phyloP scores from a whole-genome alignment of 2,888 invertebrate species.

The Empis stercorea region DNA sequence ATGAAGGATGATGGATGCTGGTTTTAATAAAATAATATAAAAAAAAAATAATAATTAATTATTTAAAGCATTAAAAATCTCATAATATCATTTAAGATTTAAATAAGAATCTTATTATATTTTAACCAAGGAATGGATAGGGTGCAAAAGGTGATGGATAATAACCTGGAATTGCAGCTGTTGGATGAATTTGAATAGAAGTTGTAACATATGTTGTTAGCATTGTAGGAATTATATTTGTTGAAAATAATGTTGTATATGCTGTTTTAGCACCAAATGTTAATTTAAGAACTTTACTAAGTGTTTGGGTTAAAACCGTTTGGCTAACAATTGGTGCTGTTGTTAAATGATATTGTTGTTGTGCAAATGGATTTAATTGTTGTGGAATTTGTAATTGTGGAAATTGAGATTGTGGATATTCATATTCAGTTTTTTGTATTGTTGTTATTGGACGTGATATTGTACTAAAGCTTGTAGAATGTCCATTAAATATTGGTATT shows the following conservation, averaged over 20 bases:
- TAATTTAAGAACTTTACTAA: slow-evolving; percentile 69
- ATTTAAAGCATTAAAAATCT: too few relatives aligned
- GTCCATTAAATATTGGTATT: slow-evolving; percentile 63
- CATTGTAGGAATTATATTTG: slow-evolving; percentile 67
- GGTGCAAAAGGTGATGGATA: slow-evolving; percentile 64
- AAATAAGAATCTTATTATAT: too few relatives aligned
- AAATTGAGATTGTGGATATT: slow-evolving; percentile 60
- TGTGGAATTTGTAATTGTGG: slow-evolving; percentile 38
- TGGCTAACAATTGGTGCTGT: slow-evolving; percentile 71
- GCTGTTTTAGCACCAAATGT: slow-evolving; percentile 87
- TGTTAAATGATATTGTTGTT: slow-evolving; percentile 57
- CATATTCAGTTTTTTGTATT: slow-evolving; percentile 65
- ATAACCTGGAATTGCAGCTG: slow-evolving; percentile 56
- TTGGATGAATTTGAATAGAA: slow-evolving; percentile 59
- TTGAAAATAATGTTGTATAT: slow-evolving; percentile 73
- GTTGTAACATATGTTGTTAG: slow-evolving; percentile 75
- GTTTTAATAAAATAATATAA: too few relatives aligned
- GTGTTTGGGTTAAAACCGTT: slow-evolving; percentile 63
- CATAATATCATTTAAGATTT: too few relatives aligned
- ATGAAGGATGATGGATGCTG: too few relatives aligned
- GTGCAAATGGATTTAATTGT: slow-evolving; percentile 41
- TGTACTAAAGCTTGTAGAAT: slow-evolving; percentile 62
- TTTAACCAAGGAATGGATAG: slow-evolving; percentile 60
- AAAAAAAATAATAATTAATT: too few relatives aligned
- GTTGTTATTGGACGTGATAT: slow-evolving; percentile 57